phyloP scores from a whole-genome alignment of 2,797 vertebrate genomes.

The Melanotaenia pygmaea region DNA sequence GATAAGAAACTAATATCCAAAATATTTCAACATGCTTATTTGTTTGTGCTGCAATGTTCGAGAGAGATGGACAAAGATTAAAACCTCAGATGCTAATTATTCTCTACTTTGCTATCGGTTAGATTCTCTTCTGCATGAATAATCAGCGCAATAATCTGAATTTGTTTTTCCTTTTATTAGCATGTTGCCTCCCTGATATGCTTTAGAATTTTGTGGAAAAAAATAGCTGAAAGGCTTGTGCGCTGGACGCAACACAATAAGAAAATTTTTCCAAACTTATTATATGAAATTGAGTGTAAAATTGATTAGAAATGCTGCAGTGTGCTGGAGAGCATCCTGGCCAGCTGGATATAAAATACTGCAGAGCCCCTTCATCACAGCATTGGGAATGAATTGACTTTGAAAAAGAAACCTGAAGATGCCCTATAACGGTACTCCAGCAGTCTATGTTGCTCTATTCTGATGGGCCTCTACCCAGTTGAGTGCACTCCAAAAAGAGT shows the following conservation, averaged over 20 bases:
- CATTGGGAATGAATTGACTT: not conserved
- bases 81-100: constrained; percentile 7
- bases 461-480: not conserved
- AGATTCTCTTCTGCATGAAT: constrained; percentile 13
- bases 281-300: not conserved
- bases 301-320: not conserved
- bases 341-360: no score
- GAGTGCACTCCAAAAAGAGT: not conserved
- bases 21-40: not conserved
- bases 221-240: constrained; percentile 29
- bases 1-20: constrained; percentile 36
- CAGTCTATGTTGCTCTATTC: not conserved
- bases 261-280: not conserved
- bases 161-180: not conserved
- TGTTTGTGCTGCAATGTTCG: constrained; percentile 9
- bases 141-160: not conserved
- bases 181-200: constrained; percentile 9
- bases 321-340: not conserved
- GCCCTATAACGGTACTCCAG: not conserved
- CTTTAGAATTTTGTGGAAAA: not conserved
- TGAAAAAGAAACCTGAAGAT: constrained; percentile 4
- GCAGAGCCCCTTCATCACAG: constrained; percentile 1
- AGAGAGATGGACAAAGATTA: constrained; percentile 3
- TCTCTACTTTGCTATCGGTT: constrained; percentile 3
- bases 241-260: constrained; percentile 45